Percentiles rank a stretch among this genome's conserved stretches.
Evolutionary conservation across 1,140 invertebrate genomes (phyloP).

Genomic region (Microvelia longipes): DNA sequence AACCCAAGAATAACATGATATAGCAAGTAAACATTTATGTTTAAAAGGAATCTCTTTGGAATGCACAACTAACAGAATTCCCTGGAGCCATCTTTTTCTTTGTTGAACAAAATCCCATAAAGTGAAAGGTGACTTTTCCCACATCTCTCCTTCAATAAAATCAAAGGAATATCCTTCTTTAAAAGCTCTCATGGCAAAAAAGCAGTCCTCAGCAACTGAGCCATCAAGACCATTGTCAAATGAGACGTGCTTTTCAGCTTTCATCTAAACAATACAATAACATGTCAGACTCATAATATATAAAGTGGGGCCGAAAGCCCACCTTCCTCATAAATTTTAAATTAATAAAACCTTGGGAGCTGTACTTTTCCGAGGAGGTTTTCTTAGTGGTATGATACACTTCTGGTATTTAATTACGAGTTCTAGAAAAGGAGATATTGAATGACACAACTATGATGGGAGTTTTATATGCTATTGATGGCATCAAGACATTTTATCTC

Average conservation of each 20-base stretch:
- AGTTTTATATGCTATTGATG: no score
- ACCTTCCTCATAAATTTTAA: no score
- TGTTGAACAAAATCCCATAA: conserved; percentile 90
- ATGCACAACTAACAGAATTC: conserved; percentile 86
- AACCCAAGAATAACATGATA: conserved; percentile 90
- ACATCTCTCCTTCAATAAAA: conserved; percentile 93
- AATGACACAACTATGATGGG: no score
- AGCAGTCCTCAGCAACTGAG: conserved; percentile 94
- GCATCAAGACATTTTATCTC: no score
- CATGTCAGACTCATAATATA: no score
- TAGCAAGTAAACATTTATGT: conserved; percentile 67
- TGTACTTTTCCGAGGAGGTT: no score
- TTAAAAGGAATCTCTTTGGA: conserved; percentile 65
- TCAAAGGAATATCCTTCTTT: conserved; percentile 73
- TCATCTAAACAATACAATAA: no score
- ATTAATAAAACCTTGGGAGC: no score
- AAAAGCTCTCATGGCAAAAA: conserved; percentile 87
- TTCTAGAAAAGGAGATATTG: no score
- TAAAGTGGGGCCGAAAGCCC: no score
- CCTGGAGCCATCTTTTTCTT: conserved; percentile 90
- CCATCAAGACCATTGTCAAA: conserved; percentile 92
- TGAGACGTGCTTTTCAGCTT: conserved; percentile 74
- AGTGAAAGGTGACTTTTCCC: conserved; percentile 93
- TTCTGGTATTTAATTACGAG: no score
- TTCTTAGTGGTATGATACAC: no score